Base-by-base conservation (phyloP, 2,888 invertebrate species). In the Polyploca ridens region DNA sequence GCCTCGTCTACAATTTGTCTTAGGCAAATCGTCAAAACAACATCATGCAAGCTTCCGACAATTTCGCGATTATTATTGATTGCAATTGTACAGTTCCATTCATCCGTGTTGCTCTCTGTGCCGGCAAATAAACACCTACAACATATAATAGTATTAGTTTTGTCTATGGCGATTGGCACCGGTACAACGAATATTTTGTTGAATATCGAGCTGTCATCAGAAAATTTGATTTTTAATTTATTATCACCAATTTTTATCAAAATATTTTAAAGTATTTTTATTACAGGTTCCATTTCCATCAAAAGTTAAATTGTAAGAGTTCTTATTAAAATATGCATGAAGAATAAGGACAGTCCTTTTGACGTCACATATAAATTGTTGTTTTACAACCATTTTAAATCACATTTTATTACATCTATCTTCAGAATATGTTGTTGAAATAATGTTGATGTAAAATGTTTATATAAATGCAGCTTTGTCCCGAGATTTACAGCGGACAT, bases 1-100 rank as follows among this genome's bases (percentile, higher is more conserved):
- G 91, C 87, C 87, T 89, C 85, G 91, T 92, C 89, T 88, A 90
- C 92, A 84, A 93, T 93, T 89, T 91, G 90, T 93, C 90, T 93
- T 90, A 74, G 80, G 85, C 86, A 84, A 89, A 90, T 93, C 92
- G 86, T 91, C 90, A 90, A 90, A 90, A 91, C 89, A 89, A 83
- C 87, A 75, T 77, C 71, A 78, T 77, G 78, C 78, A 82, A 81
- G 79, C 88, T 91, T 91, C 90, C 90, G 90, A 89, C 87, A 86
- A 76, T 73, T 83, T 80, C 69, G 83, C 86, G 76, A 84, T 86
- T 82, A 81, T 85, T 83, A 81, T 82, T 84, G 79, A 82, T 79
- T 76, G 78, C 74, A 63, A 69, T 73, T 60, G 63, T 67, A 66
- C 69, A 63, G 72, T 66, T 78, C 72, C 79, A 82, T 82, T 83